Base-by-base conservation (phyloP, 2,888 invertebrate species). In the Mactromeris polynyma region DNA sequence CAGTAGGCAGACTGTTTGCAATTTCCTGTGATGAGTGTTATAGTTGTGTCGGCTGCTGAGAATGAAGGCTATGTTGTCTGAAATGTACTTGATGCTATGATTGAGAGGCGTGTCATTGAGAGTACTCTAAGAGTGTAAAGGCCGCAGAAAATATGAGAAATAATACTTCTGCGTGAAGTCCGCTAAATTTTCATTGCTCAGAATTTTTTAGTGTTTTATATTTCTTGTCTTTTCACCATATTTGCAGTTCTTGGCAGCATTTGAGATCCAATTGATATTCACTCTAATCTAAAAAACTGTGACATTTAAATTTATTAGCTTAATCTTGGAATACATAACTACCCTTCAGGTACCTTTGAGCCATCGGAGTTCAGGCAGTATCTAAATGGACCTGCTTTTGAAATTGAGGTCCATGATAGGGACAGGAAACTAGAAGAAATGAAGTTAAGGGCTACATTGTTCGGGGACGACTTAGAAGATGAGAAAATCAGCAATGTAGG, bases 401-500 rank as follows among this genome's bases (percentile, higher is more conserved):
- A 95, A 85, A 95, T 97, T 64, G 96, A 96, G 91, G 93, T 97
- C 1, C 96, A 97, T 91, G 97, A 97, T 90, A 92, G 96, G 42
- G 96, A 97, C 92, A 87, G 96, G 31, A 94, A 94, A 73, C 92
- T 93, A 21, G 95, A 95, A 84, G 95, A 95, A 51, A 92, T 93
- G 40, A 94, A 94, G 85, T 87, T 95, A 51, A 95, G 95, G 89
- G 94, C 96, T 3, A 93, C 96, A 19, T 89, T 97, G 81, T 97
- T 97, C 93, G 96, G 97, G 0, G 96, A 96, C 91, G 96, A 96
- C 88, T 86, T 96, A 4, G 96, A 96, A 82, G 97, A 97, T 93
- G 96, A 97, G 86, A 96, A 96, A 85, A 96, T 97, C 85, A 96
- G 96, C 92, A 96, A 96, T 93, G 96, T 96, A 51, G 96, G 96